A percentile compares a stretch with the other conserved stretches of the same genome.
Evolutionary conservation across 2,113 vertebrate species (phyloP).

Genomic region (Puntigrus tetrazona): DNA sequence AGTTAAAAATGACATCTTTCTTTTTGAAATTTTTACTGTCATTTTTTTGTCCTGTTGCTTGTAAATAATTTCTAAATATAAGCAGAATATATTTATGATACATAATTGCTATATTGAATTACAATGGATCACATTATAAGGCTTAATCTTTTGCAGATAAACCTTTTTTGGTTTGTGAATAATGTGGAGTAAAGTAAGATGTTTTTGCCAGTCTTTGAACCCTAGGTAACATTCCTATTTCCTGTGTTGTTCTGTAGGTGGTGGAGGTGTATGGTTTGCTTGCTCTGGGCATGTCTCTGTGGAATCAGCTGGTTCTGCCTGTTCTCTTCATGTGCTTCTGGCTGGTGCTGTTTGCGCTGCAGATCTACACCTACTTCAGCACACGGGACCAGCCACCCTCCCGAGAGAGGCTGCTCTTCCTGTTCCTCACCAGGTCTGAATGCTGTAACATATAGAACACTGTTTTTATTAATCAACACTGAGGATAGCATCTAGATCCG

Average conservation of each 20-base stretch:
- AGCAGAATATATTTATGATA: too few species aligned
- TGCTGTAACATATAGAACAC: not conserved
- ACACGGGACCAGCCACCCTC: conserved; percentile 94
- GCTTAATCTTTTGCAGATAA: too few species aligned
- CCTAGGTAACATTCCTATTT: not conserved
- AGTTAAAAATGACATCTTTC: not conserved
- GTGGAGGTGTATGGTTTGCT: conserved; percentile 96
- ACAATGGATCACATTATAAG: too few species aligned
- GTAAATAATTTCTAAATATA: too few species aligned
- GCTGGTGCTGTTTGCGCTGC: conserved; percentile 95
- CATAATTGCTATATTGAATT: too few species aligned
- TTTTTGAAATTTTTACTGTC: too few species aligned
- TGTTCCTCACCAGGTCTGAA: conserved; percentile 92
- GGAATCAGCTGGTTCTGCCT: conserved; percentile 97
- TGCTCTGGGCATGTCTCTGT: conserved; percentile 95
- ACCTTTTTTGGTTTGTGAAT: too few species aligned
- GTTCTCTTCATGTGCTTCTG: conserved; percentile 99
- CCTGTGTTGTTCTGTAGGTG: conserved; percentile 75
- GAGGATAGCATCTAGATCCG: not conserved
- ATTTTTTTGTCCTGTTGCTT: too few species aligned
- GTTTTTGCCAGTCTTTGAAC: not conserved
- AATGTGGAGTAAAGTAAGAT: not conserved
- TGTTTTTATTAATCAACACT: not conserved
- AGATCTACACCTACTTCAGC: conserved; percentile 98
- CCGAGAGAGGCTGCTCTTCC: conserved; percentile 93